Base-by-base conservation (phyloP, 2,888 invertebrate genomes). In the Megastigmus dorsalis region DNA sequence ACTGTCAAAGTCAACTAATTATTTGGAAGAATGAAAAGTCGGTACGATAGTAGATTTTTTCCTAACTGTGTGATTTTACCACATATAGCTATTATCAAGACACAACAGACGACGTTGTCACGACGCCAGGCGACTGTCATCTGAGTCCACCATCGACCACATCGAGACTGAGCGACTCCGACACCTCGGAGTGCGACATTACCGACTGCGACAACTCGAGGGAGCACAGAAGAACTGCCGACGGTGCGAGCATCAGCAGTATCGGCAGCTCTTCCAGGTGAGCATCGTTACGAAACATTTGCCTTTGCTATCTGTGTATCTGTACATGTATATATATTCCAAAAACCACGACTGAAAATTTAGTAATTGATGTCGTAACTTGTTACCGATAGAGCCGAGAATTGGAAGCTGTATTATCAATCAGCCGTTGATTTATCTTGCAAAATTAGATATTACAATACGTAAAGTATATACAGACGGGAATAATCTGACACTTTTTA, bases 131-230 rank as follows among this genome's bases (percentile, higher is more conserved):
- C 83, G 97, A 97, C 89, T 86, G 85, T 80, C 96, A 96, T 89
- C 91, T 97, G 83, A 97, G 96, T 78, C 97, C 97, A 74, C 97
- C 95, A 77, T 95, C 94, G 84, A 97, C 95, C 70, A 91, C 91
- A 77, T 95, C 97, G 83, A 92, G 97, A 82, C 91, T 95, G 79
- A 95, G 95, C 81, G 96, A 96, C 90, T 97, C 97, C 75, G 98
- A 98, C 89, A 95, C 97, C 79, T 96, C 97, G 79, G 92, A 91
- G 85, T 91, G 90, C 87, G 90, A 88, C 84, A 89, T 86, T 85
- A 85, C 86, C 69, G 88, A 88, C 78, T 87, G 85, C 74, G 88
- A 87, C 78, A 85, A 82, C 77, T 85, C 86, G 63, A 85, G 88
- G 78, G 88, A 87, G 79, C 91, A 91, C 82, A 88, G 91, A 81